phyloP scores from a whole-genome alignment of 2,888 invertebrate species.

The Ectemnius continuus region DNA sequence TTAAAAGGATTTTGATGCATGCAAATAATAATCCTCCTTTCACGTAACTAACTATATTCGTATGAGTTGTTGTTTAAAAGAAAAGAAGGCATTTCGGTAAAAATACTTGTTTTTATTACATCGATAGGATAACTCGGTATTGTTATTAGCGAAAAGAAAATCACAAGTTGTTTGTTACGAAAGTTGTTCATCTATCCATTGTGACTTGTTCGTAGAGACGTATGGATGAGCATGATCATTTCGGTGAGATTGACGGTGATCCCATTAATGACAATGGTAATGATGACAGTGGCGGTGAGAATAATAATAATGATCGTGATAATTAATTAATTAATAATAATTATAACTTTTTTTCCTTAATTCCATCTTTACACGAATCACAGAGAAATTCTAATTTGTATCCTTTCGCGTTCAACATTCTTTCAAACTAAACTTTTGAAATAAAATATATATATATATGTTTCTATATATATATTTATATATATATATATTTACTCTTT shows the following conservation, averaged over 20 bases:
- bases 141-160: slow-evolving; percentile 66
- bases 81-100: slow-evolving; percentile 56
- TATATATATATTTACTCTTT: slow-evolving; percentile 50
- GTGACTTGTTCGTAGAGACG: slow-evolving; percentile 52
- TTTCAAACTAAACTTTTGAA: slow-evolving; percentile 69
- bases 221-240: slow-evolving; percentile 51
- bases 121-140: slow-evolving; percentile 65
- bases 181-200: slow-evolving; percentile 53
- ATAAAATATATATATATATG: slow-evolving; percentile 69
- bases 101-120: slow-evolving; percentile 69
- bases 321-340: slow-evolving; percentile 36
- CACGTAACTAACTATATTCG: background rate
- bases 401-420: slow-evolving; percentile 59
- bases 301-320: slow-evolving; percentile 41
- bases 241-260: slow-evolving; percentile 31
- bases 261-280: slow-evolving; percentile 38
- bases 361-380: slow-evolving; percentile 67
- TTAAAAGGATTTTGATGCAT: background rate
- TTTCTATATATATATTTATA: slow-evolving; percentile 44
- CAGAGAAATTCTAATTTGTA: slow-evolving; percentile 71
- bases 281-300: slow-evolving; percentile 51
- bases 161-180: slow-evolving; percentile 62
- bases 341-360: slow-evolving; percentile 29
- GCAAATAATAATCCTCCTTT: too few species aligned
- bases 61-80: slow-evolving; percentile 16